A percentile compares a stretch with the other conserved stretches of the same genome.
phyloP scores from a whole-genome alignment of 2,888 invertebrate genomes.

The Lochmaea crataegi region DNA sequence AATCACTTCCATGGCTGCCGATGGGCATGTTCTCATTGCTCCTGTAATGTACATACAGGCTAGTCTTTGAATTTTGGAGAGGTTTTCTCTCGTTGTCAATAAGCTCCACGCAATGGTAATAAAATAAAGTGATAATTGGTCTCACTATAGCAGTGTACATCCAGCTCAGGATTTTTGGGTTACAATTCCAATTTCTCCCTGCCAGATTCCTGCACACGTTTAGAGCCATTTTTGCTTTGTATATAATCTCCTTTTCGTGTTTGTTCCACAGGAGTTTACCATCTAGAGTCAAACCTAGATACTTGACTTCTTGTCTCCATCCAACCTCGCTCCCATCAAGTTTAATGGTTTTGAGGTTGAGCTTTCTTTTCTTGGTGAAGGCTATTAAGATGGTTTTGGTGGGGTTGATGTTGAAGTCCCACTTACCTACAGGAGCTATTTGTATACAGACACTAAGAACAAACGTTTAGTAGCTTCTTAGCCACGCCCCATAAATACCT shows the following conservation, averaged over 20 bases:
- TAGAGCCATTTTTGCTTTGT: not conserved
- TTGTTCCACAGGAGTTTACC: too few species aligned
- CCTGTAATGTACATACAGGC: conserved; percentile 8
- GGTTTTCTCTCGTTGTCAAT: not conserved
- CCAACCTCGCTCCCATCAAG: not conserved
- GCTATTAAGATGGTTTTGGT: too few species aligned
- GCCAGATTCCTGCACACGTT: not conserved
- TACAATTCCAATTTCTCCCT: conserved; percentile 16
- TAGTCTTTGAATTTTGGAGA: conserved; percentile 4
- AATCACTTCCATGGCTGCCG: conserved; percentile 14
- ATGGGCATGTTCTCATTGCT: conserved; percentile 15
- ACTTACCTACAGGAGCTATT: too few species aligned
- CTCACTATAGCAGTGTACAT: conserved; percentile 21
- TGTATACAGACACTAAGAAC: too few species aligned
- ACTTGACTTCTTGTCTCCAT: not conserved
- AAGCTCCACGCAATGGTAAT: conserved; percentile 3
- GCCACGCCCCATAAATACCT: too few species aligned
- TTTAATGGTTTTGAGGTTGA: not conserved
- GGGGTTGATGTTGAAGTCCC: too few species aligned
- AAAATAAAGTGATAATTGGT: conserved; percentile 12
- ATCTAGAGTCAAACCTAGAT: too few species aligned
- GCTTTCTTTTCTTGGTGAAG: not conserved
- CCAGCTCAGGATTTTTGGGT: conserved; percentile 17
- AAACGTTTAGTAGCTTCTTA: too few species aligned
- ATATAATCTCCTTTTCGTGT: not conserved